Evolutionary conservation across 2,888 invertebrate genomes (phyloP), one percentile per base, ranked within the genome.

Genomic region (Nomada lathburiana): DNA sequence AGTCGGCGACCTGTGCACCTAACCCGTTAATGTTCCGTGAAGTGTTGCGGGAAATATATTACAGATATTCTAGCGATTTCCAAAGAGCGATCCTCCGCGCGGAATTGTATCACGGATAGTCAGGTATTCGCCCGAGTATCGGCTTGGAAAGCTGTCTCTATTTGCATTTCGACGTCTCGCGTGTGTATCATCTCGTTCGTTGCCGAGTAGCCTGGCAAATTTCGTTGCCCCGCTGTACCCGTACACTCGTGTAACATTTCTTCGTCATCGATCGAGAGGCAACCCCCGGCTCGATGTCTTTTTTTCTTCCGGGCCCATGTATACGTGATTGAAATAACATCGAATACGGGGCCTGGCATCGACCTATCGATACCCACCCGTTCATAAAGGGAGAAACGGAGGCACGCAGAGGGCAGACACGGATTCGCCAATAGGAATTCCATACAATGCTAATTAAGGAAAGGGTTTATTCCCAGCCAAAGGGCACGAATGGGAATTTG

Each of bases 361-460:
- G 76, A 84, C 62, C 67, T 83, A 88, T 86, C 86, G 82, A 88
- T 80, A 55, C 70, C 71, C 11, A 23, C 67, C 71, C 73, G 76
- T 76, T 76, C 68, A 67, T n/a, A 57, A 16, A 76, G 26, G 59
- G 47, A 52, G 50, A 42, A 50, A 36, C 36, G 53, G 69, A 75
- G 42, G 52, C n/a, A 26, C 11, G 53, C 29, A 42, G 42, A 69
- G 80, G 65, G 70, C 63, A 77, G 75, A 69, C 57, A 76, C 65
- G 47, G 63, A 80, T 79, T 82, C 79, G 80, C 75, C 90, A 83
- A 90, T 89, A 86, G 89, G 88, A 90, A 90, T 90, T 76, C 83
- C 86, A 92, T 92, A 91, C 89, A 91, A 92, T 92, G 90, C 89
- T 92, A 92, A 92, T 92, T 92, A 92, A 91, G 91, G 88, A 87